Evolutionary conservation across 2,888 invertebrate species (phyloP), one percentile per base, ranked within the genome.

Genomic region (Perdita meconis): DNA sequence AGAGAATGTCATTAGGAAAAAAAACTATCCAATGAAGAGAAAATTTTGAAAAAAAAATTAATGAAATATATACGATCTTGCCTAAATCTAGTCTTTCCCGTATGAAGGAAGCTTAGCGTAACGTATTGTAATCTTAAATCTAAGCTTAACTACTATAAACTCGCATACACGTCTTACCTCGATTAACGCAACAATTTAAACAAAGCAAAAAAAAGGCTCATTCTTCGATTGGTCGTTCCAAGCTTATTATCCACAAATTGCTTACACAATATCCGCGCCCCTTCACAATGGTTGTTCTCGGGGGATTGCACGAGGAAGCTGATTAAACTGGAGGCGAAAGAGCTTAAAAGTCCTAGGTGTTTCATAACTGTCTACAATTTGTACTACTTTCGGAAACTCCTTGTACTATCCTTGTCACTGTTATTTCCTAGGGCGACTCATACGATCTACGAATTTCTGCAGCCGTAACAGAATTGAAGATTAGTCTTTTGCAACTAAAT

Each of bases 31-130:
- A 65, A 50, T 70, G 59, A 50, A 66, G 70, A 68, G 73, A 74
- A 51, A 66, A 67, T 66, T 57, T 26, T 65, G 72, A 73, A 38
- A 63, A 53, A 4, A 36, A 36, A 64, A 30, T 30, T 30, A 72
- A 60, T 19, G 60, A 73, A 63, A 81, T 66, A 75, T 75, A 78
- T 75, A 81, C 81, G 74, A 86, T 87, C 85, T 89, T 86, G 89
- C 90, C 89, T 88, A 91, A 90, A 88, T 90, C 87, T 88, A 90
- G 87, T 89, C 86, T 88, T 88, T 86, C 85, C 85, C 82, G 81
- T 73, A 64, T 68, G 68, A 68, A 75, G 61, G 57, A 70, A 70
- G 71, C 79, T 81, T 77, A 85, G 77, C 83, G 74, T 85, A 85
- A 81, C 51, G 59, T 82, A 86, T 87, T 78, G 80, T 87, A 87